Evolutionary conservation across 2,113 vertebrate species (phyloP), one percentile per base, ranked within the genome.

Genomic region (Actenoides lindsayi): DNA sequence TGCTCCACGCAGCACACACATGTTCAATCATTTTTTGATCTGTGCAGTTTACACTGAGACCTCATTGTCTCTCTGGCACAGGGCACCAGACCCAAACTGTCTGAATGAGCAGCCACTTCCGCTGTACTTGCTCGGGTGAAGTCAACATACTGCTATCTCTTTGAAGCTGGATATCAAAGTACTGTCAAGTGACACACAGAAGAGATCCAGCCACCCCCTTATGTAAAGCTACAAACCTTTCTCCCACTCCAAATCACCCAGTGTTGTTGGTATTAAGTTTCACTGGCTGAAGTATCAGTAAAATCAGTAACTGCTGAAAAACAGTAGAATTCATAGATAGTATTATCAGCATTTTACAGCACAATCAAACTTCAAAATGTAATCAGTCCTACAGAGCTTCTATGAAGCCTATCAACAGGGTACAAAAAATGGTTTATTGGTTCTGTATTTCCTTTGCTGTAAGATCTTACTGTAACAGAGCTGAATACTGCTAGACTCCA

Each of bases 1-100:
- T 53, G 31, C 14, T 79, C n/a, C 50, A 81, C 0, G 4, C 1
- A 71, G 51, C 62, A 56, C 3, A 44, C 7, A 13, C 1, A 1
- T 7, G 21, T 67, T 31, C 64, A 63, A 25, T 23, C 35, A 24
- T 20, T 41, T 68, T 33, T 63, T 60, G 60, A 73, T 31, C 35
- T 46, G 8, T 11, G 63, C 65, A 75, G 23, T 15, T 42, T 63
- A 71, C 42, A 30, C 24, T 10, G 14, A 62, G 31, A 54, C 17
- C 48, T 75, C 33, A 18, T 9, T 15, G n/a, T 23, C 78, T 63
- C 64, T 46, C 70, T 53, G 79, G 75, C 63, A 85, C 41, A 74
- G 33, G 50, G 54, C 48, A 90, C 16, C 28, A 68, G 67, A 63
- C 5, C 20, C 73, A 37, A 37, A 17, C 18, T 20, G 35, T n/a